These are phyloP conservation scores for Seriola rivoliana DNA, from an alignment of 2,113 vertebrate genomes.

Conservation along the genomic window DNA sequence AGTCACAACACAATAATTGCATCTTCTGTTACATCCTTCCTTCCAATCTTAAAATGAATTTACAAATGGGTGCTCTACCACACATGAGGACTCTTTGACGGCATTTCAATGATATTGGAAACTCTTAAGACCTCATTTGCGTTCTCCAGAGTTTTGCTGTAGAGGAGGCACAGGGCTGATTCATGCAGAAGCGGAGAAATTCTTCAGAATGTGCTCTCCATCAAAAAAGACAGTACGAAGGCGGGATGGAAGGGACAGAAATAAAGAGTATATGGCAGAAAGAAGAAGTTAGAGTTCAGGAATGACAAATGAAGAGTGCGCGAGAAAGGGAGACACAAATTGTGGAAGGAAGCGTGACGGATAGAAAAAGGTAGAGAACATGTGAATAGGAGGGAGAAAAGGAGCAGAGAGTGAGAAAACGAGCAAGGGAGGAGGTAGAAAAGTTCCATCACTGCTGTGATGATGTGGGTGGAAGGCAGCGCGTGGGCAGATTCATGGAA, in stretches of 20 bases:
- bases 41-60: constrained; percentile 3
- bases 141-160: constrained; percentile 27
- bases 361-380: constrained; percentile 49
- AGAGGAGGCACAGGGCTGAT: constrained; percentile 23
- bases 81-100: constrained; percentile 1
- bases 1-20: neutral
- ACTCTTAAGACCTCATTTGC: constrained; percentile 18
- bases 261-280: constrained; percentile 25
- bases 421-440: constrained; percentile 76
- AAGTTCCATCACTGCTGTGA: constrained; percentile 74
- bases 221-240: constrained; percentile 53
- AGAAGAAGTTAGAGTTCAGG: constrained; percentile 32
- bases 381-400: constrained; percentile 57
- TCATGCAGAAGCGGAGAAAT: constrained; percentile 52
- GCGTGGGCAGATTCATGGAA: constrained; percentile 80
- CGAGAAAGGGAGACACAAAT: constrained; percentile 48
- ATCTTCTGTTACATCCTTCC: neutral
- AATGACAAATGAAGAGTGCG: constrained; percentile 45
- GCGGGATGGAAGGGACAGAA: constrained; percentile 35
- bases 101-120: constrained; percentile 31
- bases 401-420: constrained; percentile 59
- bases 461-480: constrained; percentile 78
- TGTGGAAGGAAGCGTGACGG: constrained; percentile 58
- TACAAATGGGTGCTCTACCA: neutral
- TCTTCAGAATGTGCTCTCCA: constrained; percentile 61